Evolutionary conservation across 2,113 vertebrate species (phyloP), one percentile per base, ranked within the genome.

Genomic region (Antigone vipio): DNA sequence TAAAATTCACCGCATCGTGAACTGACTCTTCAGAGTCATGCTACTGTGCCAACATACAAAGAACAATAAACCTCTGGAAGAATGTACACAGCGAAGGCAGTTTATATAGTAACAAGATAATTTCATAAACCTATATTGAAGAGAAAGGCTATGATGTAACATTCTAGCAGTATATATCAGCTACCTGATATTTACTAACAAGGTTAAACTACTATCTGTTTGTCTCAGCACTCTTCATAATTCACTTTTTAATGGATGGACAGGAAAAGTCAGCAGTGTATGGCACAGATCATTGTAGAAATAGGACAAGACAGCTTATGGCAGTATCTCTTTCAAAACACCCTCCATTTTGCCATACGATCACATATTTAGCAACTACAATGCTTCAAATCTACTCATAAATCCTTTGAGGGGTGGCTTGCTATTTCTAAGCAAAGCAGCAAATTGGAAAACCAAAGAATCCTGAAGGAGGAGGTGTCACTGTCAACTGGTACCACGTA

Each of bases 141-240:
- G 88, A 89, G 81, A 38, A 68, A 76, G 87, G 91, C 89, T 85
- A 89, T 93, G 96, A 94, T 92, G 89, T 91, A 95, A 95, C 91
- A 63, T 91, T 91, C 86, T 40, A 94, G 91, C 86, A 83, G 93
- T 89, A 95, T 82, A 76, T 91, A 97, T 91, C 93, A 93, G 93
- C 94, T 64, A 91, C 81, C 91, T 92, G 94, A 32, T 91, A 95
- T 94, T 95, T 94, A 95, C 89, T 97, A 96, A 97, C 91, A 83
- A 92, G 94, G 93, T 96, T 96, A 96, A 95, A 77, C 78, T 50
- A 62, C 95, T 97, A 79, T 92, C 94, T 94, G 93, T 96, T 96
- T 88, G 94, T 92, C 95, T 97, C 95, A 97, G 97, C 89, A 92
- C 85, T 97, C 96, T 91, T 89, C 89, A 85, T 91, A 95, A 97